phyloP scores from a whole-genome alignment of 2,797 vertebrate genomes.

The Hydrolagus colliei region DNA sequence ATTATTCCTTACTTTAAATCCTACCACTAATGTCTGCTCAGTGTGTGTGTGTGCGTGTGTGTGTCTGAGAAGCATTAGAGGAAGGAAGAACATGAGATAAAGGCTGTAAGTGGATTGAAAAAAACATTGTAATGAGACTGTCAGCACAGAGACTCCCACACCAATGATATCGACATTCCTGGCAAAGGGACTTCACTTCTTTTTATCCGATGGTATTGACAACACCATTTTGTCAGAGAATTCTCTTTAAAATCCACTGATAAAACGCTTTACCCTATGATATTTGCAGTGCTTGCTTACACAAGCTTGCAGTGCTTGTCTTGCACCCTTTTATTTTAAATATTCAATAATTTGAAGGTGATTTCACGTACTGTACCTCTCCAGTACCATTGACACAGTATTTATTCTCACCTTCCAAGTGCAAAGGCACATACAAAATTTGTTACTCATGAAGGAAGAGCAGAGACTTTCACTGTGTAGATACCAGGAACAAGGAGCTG shows the following conservation, averaged over 20 bases:
- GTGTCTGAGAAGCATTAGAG: neutral
- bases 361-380: no score
- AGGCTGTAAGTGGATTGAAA: neutral
- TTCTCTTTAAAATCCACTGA: conserved; percentile 4
- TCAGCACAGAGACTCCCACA: no score
- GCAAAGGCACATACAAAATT: no score
- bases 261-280: neutral
- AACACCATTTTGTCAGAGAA: neutral
- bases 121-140: neutral
- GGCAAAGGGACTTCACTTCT: neutral
- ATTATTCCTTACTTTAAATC: no score
- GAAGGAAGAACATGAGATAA: neutral
- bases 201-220: neutral
- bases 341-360: neutral
- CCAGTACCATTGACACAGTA: no score
- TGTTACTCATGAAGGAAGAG: no score
- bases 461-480: no score
- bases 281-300: neutral
- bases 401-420: no score
- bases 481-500: no score
- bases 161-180: neutral
- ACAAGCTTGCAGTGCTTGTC: no score
- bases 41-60: no score
- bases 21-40: no score
- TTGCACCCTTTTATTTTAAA: neutral